Evolutionary conservation across 2,113 vertebrate species (phyloP), one percentile per base, ranked within the genome.

Genomic region (Callocephalon fimbriatum): DNA sequence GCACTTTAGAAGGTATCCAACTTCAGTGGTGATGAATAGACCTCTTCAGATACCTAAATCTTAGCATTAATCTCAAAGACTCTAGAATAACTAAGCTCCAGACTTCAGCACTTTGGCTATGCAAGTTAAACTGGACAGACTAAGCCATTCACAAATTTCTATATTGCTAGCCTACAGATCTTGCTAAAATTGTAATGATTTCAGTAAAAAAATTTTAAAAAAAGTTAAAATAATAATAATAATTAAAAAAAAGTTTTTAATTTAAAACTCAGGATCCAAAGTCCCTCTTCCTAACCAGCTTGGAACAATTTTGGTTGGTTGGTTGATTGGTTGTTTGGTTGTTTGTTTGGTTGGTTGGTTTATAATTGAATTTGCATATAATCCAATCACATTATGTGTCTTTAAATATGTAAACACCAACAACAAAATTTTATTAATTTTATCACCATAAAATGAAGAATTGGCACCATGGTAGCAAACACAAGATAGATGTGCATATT

Each of bases 321-420:
- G 37, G 37, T 37, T 37, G 37, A 37, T 37, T 37, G 37, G 37
- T 37, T 37, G 9, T 70, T 48, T 37, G 38, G 11, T 42, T 89
- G n/a, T 65, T 71, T 51, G n/a, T 9, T 10, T 8, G 15, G 13
- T 58, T 79, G 53, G 20, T 86, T 92, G 6, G 21, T 75, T 85
- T 79, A 66, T 21, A 88, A 81, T 26, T 95, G 9, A 93, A 83
- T 93, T 95, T 68, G 10, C 37, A 45, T 58, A 80, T 70, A 88
- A 92, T 79, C 44, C 51, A 86, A 93, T 73, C 48, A 82, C 37
- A 71, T 13, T 73, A 35, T 62, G 50, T 45, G 63, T 74, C 38
- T 94, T 95, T 74, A 80, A 92, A 93, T 88, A 91, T 67, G 45
- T 77, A 97, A 92, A 62, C 63, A 90, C 10, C 32, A 53, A 37